Conservation (phyloP, 2,888 invertebrate genomes). For the Polydrusus cervinus region DNA sequence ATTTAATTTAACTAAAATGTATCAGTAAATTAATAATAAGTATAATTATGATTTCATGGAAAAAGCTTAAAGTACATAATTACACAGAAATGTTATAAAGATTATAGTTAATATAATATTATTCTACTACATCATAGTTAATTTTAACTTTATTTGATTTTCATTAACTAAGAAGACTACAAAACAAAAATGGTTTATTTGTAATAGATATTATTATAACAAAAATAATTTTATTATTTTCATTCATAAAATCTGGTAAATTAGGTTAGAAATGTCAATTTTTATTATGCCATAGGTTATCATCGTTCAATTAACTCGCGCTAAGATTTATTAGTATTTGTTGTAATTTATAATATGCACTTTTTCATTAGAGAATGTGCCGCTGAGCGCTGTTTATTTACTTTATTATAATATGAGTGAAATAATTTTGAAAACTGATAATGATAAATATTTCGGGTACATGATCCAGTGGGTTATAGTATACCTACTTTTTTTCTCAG, state of each 20-base stretch:
- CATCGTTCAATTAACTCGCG: slow-evolving; percentile 38
- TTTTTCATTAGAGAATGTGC: slow-evolving; percentile 36
- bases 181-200: slow-evolving; percentile 1
- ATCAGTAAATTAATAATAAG: too few relatives aligned
- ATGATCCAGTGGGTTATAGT: too few relatives aligned
- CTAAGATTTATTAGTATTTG: slow-evolving; percentile 33
- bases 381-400: slow-evolving; percentile 18
- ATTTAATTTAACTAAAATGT: too few relatives aligned
- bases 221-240: slow-evolving; percentile 23
- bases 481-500: too few relatives aligned
- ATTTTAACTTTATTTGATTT: slow-evolving; percentile 16
- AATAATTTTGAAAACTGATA: too few relatives aligned
- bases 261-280: slow-evolving; percentile 39
- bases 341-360: too few relatives aligned
- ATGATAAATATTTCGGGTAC: too few relatives aligned
- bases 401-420: background rate
- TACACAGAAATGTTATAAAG: too few relatives aligned
- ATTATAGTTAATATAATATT: too few relatives aligned
- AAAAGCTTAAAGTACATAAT: background rate
- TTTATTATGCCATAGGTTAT: slow-evolving; percentile 44
- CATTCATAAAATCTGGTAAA: slow-evolving; percentile 35
- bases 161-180: background rate
- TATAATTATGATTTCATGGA: background rate
- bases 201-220: background rate
- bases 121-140: slow-evolving; percentile 11